These are phyloP conservation scores for Diabrotica virgifera DNA, from an alignment of 1,140 invertebrate species.

Conservation along the genomic window DNA sequence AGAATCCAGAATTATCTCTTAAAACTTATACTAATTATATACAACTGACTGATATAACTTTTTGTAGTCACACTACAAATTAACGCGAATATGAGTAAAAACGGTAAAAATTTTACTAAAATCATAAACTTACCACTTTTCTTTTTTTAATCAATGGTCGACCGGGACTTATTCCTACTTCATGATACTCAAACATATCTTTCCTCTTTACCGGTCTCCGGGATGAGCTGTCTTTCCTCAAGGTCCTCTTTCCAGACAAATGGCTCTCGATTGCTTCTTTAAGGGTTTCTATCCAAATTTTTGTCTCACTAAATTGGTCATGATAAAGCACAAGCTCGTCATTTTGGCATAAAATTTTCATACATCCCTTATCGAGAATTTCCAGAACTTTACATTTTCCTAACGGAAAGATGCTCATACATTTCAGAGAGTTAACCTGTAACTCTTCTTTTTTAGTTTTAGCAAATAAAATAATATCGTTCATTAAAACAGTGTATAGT, in stretches of 20 bases:
- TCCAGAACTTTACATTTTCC: slow-evolving; percentile 60
- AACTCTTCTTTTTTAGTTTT: slow-evolving; percentile 51
- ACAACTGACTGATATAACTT: no score
- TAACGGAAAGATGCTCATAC: slow-evolving; percentile 58
- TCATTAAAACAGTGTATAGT: slow-evolving; percentile 55
- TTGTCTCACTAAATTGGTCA: slow-evolving; percentile 52
- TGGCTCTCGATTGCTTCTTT: slow-evolving; percentile 56
- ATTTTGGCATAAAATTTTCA: slow-evolving; percentile 57
- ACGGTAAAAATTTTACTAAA: no score
- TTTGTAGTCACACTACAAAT: no score
- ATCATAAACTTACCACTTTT: not conserved
- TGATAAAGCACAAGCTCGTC: slow-evolving; percentile 59
- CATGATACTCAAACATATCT: slow-evolving; percentile 44
- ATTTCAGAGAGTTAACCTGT: slow-evolving; percentile 52
- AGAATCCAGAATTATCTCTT: no score
- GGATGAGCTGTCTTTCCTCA: slow-evolving; percentile 60
- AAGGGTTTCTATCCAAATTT: slow-evolving; percentile 57
- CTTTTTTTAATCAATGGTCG: slow-evolving; percentile 38
- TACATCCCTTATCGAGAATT: slow-evolving; percentile 38
- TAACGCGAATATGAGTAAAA: no score
- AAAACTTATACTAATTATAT: no score
- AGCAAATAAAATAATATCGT: slow-evolving; percentile 62
- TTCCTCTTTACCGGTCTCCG: slow-evolving; percentile 56
- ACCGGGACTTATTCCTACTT: slow-evolving; percentile 42
- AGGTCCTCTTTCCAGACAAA: slow-evolving; percentile 56